phyloP scores from a whole-genome alignment of 2,797 vertebrate genomes.

The Oreochromis grahami region DNA sequence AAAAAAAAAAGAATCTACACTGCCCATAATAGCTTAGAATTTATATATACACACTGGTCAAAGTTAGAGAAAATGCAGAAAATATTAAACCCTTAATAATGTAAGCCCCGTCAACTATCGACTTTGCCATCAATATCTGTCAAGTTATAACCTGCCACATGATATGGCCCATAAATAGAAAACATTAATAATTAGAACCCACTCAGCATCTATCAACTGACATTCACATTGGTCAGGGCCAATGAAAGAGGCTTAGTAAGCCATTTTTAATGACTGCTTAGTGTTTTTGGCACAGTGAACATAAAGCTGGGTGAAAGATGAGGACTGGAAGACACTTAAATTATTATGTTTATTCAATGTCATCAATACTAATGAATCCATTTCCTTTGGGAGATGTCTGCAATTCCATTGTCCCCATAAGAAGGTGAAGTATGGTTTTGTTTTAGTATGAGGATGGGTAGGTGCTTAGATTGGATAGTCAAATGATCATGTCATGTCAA shows the following conservation, averaged over 20 bases:
- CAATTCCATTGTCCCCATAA: slow-evolving; percentile 3
- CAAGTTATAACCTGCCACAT: neutral
- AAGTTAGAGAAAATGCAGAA: neutral
- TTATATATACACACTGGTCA: neutral
- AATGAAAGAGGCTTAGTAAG: neutral
- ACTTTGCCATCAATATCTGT: neutral
- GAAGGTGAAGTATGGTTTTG: neutral
- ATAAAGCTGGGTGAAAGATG: neutral
- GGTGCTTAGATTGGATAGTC: neutral
- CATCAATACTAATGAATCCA: slow-evolving; percentile 4
- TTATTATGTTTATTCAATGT: neutral
- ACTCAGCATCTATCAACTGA: neutral
- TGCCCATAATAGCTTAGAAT: neutral
- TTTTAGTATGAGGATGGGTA: neutral
- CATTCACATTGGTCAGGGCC: neutral
- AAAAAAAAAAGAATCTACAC: neutral
- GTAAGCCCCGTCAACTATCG: neutral
- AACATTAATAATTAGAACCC: neutral
- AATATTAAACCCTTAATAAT: neutral
- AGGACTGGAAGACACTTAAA: neutral
- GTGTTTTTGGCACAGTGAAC: neutral
- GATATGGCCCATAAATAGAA: neutral
- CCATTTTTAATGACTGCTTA: neutral
- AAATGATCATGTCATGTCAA: neutral
- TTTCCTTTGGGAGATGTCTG: neutral